Conservation (phyloP, 2,113 vertebrate genomes). For the Coryphaenoides rupestris region DNA sequence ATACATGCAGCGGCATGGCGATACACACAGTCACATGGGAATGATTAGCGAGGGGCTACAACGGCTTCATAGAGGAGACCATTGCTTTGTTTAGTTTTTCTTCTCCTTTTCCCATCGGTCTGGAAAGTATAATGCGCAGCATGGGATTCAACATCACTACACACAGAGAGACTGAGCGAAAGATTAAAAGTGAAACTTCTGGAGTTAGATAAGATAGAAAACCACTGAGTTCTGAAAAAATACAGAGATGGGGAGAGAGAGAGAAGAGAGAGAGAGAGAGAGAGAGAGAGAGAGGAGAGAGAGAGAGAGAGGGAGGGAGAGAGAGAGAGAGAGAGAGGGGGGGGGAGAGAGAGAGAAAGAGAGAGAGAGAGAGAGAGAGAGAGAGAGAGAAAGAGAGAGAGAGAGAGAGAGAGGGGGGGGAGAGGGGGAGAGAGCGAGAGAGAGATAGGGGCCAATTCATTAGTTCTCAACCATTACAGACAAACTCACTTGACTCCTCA, state of each 20-base stretch:
- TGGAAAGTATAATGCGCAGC: conserved; percentile 34
- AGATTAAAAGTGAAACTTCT: conserved; percentile 63
- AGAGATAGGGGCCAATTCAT: conserved; percentile 58
- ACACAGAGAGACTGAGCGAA: conserved; percentile 41
- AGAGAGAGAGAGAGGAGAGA: conserved; percentile 19
- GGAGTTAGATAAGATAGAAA: conserved; percentile 61
- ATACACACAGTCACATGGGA: conserved; percentile 20
- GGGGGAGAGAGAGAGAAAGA: conserved; percentile 21
- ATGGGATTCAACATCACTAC: conserved; percentile 39
- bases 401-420: conserved; percentile 16
- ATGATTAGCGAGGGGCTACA: conserved; percentile 24
- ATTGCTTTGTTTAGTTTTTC: too few relatives aligned
- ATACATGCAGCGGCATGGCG: not conserved
- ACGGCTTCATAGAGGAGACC: conserved; percentile 28
- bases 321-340: conserved; percentile 20
- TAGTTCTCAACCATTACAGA: conserved; percentile 70
- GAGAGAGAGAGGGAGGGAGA: conserved; percentile 22
- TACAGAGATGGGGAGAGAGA: too few relatives aligned
- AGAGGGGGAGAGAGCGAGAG: not conserved
- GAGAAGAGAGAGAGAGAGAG: conserved; percentile 21
- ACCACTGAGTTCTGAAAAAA: conserved; percentile 47
- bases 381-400: conserved; percentile 20
- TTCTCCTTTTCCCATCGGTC: conserved; percentile 33
- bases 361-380: conserved; percentile 21
- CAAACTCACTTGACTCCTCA: conserved; percentile 52